Base-by-base conservation (phyloP, 2,113 vertebrate species). In the Tiliqua scincoides region DNA sequence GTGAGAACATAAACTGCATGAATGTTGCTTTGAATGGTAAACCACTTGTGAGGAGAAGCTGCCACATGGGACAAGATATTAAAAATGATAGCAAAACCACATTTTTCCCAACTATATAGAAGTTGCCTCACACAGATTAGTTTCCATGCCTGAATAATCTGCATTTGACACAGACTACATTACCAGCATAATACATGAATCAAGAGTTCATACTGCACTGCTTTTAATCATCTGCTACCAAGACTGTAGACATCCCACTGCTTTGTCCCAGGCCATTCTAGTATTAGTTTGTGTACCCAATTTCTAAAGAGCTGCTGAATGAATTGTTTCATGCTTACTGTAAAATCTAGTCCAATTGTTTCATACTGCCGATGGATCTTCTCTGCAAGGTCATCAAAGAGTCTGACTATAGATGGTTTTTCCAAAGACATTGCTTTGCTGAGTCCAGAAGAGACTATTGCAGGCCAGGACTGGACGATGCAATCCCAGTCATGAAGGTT, bases 401-500 rank as follows among this genome's bases (percentile, higher is more conserved):
- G 97, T 30, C 99, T 97, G 78, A 98, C 98, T 67, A 99, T 98
- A 86, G 99, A 99, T 25, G 98, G 98, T 83, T 99, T 99, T 95
- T 99, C 99, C 74, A 99, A 93, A 85, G 98, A 99, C 98, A 99
- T 99, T 57, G 97, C 98, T 92, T 98, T 97, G 95, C 98, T 99
- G 87, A 99, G 97, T 52, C 99, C 98, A 63, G 98, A 99, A 84
- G 97, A 98, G 30, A 99, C 97, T 61, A 99, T 95, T 57, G 98
- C 98, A 6, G 98, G 99, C 99, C 99, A 99, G 0, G 98, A 98
- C 93, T 98, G 97, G 57, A 97, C 96, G 86, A 99, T 99, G 87
- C 98, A 99, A 5, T 99, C 98, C 99, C 99, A 99, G 37, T 99
- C 98, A 0, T 99, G 99, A 92, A 99, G 97, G 92, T 98, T 99